Percentiles rank a stretch among this genome's conserved stretches.
Conservation (phyloP, 2,888 invertebrate genomes). For the Melolontha melolontha region DNA sequence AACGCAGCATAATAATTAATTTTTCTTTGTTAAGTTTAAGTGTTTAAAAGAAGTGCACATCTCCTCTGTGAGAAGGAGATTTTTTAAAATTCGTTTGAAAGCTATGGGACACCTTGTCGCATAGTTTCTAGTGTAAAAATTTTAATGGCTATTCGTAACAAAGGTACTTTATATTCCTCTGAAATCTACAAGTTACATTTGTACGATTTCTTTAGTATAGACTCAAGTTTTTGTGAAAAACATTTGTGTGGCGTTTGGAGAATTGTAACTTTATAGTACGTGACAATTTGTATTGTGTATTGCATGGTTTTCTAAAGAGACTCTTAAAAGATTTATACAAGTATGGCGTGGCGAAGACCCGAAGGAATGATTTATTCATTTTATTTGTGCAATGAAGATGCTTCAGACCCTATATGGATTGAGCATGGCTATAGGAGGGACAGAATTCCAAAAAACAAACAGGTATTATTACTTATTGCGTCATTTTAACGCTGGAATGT, state of each 20-base stretch:
- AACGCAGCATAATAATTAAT: too few species aligned
- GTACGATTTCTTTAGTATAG: slow-evolving; percentile 41
- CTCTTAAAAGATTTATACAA: background rate
- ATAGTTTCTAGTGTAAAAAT: background rate
- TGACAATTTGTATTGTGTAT: background rate
- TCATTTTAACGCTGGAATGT: too few species aligned
- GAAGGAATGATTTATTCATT: slow-evolving; percentile 42
- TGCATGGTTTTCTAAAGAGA: background rate
- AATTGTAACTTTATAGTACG: background rate
- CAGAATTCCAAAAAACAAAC: background rate
- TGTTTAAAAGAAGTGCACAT: too few species aligned
- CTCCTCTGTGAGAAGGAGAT: too few species aligned
- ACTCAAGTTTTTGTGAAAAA: background rate
- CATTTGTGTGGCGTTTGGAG: background rate
- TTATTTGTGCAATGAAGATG: slow-evolving; percentile 42
- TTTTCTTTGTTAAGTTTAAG: too few species aligned
- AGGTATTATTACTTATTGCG: too few species aligned
- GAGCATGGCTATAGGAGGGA: slow-evolving; percentile 38
- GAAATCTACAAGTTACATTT: slow-evolving; percentile 40
- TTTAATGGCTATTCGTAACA: slow-evolving; percentile 41
- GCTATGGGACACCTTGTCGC: too few species aligned
- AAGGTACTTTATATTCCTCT: slow-evolving; percentile 34
- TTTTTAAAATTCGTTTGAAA: too few species aligned
- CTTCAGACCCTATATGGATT: slow-evolving; percentile 42
- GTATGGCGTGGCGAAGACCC: slow-evolving; percentile 38